Evolutionary conservation across 2,888 invertebrate species (phyloP).

Genomic region (Leptinotarsa rubiginosa): DNA sequence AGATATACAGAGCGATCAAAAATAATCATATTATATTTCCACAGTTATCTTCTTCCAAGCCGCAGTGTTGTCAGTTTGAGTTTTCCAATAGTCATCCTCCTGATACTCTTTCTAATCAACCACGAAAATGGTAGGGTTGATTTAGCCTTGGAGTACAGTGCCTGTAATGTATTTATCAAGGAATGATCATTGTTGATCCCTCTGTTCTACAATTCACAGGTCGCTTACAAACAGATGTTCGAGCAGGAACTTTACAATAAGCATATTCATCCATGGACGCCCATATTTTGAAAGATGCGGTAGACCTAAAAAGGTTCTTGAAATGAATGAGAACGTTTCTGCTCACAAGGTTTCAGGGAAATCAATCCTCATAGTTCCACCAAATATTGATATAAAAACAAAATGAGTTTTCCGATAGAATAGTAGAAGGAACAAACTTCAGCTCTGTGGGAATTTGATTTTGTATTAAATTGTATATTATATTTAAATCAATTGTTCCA

Average conservation of each 20-base stretch:
- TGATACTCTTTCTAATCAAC: constrained; percentile 8
- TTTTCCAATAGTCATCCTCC: constrained; percentile 5
- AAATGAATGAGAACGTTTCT: too few species aligned
- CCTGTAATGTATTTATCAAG: constrained; percentile 4
- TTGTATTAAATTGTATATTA: too few species aligned
- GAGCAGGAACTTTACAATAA: constrained; percentile 9
- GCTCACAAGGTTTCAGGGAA: too few species aligned
- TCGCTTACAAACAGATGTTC: constrained; percentile 3
- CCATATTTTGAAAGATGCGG: neutral
- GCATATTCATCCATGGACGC: constrained; percentile 11
- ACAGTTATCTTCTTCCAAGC: constrained; percentile 4
- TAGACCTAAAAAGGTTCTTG: too few species aligned
- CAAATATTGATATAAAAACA: too few species aligned
- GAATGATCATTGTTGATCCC: constrained; percentile 15
- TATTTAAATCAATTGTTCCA: neutral
- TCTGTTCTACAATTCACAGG: constrained; percentile 10
- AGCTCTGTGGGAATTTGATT: too few species aligned
- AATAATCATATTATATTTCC: neutral
- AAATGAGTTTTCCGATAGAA: too few species aligned
- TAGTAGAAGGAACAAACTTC: too few species aligned
- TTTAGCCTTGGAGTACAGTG: constrained; percentile 9
- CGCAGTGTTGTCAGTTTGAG: constrained; percentile 1
- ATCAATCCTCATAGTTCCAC: too few species aligned
- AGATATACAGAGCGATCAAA: constrained; percentile 22
- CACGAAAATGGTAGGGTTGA: constrained; percentile 8